Base-by-base conservation (phyloP, 2,113 vertebrate genomes). In the Cichladusa arquata region DNA sequence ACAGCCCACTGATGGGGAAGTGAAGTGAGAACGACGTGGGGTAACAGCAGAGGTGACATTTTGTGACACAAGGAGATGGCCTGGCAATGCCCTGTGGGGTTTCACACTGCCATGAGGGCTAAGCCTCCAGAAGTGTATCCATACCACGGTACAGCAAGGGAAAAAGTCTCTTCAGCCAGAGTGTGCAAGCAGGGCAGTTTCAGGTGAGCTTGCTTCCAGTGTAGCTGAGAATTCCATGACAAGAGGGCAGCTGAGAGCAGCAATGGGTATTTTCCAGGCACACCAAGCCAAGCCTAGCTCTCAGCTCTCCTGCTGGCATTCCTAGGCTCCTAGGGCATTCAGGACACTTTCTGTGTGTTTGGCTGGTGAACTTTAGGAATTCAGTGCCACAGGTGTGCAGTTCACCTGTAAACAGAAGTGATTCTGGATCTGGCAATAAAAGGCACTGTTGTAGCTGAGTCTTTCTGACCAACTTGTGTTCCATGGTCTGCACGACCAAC, bases 61-160 rank as follows among this genome's bases (percentile, higher is more conserved):
- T 66, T 48, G 76, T 84, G 95, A 57, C 50, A 48, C 8, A 20
- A 93, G 94, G 93, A 96, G 94, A 81, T 92, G 79, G 82, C 88
- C 89, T 51, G 51, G 28, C 26, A 26, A 18, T 9, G 92, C 80
- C 60, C 47, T 0, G 3, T 11, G 51, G 74, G 86, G 69, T 70
- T 90, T 96, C 94, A 90, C 82, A 40, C 61, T 44, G 38, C 92
- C 2, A 0, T 61, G 64, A 90, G 47, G 26, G 28, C 31, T 53
- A 45, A 86, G 38, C 45, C 61, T 74, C 31, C 36, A 90, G 54
- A 82, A 48, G 31, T 73, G 70, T 34, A 70, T 33, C 79, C 83
- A 31, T 9, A 44, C 29, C 26, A 10, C 0, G 2, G 26, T 20
- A 44, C 1, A 4, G 51, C 53, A 83, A 72, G 78, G 64, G 78